Evolutionary conservation across 2,797 vertebrate genomes (phyloP).

Genomic region (Myoxocephalus aenaeus): DNA sequence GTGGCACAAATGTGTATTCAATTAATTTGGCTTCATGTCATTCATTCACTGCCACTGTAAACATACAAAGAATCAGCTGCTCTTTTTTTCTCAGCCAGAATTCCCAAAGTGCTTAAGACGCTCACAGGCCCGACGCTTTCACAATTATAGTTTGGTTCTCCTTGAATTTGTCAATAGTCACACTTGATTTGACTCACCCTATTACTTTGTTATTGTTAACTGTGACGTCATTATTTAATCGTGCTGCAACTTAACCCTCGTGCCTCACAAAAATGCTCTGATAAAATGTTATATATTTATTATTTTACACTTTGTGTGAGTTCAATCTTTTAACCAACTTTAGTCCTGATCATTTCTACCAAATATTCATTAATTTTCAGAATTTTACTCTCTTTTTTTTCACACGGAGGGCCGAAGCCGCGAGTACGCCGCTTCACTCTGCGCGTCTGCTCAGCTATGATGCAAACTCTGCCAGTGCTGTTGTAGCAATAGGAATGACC

Average conservation of each 20-base stretch:
- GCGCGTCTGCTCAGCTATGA: too few relatives aligned
- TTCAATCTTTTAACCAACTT: not conserved
- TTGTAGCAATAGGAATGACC: too few relatives aligned
- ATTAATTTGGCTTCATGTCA: slow-evolving; percentile 30
- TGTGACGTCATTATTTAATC: not conserved
- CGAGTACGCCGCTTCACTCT: too few relatives aligned
- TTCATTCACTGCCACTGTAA: slow-evolving; percentile 23
- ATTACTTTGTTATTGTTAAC: slow-evolving; percentile 1
- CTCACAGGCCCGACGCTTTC: slow-evolving; percentile 20
- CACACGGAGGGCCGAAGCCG: too few relatives aligned
- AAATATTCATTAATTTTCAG: not conserved
- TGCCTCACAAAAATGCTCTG: not conserved
- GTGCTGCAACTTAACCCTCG: too few relatives aligned
- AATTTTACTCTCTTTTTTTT: not conserved
- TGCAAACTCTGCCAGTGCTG: too few relatives aligned
- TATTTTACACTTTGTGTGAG: not conserved
- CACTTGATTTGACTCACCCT: not conserved
- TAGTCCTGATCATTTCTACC: not conserved
- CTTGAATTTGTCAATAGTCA: slow-evolving; percentile 19
- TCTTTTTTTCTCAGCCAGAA: slow-evolving; percentile 11
- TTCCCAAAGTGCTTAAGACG: slow-evolving; percentile 20
- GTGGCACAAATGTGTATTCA: slow-evolving; percentile 22
- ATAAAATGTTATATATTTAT: not conserved
- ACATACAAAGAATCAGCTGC: slow-evolving; percentile 29
- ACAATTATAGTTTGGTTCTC: slow-evolving; percentile 35